Evolutionary conservation across 2,888 invertebrate genomes (phyloP).

Genomic region (Lepidocyrtoides sp.): DNA sequence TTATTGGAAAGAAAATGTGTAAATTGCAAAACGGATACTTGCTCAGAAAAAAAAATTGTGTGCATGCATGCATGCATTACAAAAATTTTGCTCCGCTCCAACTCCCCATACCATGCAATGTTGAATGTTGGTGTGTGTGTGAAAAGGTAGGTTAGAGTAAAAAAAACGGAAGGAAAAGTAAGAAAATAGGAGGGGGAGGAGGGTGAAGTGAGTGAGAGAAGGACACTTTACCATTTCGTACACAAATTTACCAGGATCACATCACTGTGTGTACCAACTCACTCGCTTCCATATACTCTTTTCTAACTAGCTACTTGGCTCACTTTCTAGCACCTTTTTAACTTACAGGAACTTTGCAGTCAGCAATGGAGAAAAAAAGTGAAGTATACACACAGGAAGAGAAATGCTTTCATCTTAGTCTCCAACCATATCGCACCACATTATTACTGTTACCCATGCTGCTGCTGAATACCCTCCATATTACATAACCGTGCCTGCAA

Average conservation of each 20-base stretch:
- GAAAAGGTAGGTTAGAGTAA: constrained; percentile 14
- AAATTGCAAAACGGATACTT: constrained; percentile 33
- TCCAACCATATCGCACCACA: background rate
- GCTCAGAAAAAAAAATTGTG: background rate
- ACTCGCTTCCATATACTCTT: background rate
- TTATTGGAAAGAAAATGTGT: constrained; percentile 41
- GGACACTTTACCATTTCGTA: constrained; percentile 50
- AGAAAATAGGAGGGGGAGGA: constrained; percentile 8
- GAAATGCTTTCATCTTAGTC: constrained; percentile 4
- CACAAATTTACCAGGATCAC: constrained; percentile 44
- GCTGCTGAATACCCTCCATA: background rate
- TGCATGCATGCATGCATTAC: constrained; percentile 44
- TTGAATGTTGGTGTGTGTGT: background rate
- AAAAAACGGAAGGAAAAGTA: constrained; percentile 23
- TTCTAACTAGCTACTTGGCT: constrained; percentile 17
- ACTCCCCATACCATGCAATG: background rate
- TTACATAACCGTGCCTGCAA: background rate
- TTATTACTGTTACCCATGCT: constrained; percentile 5
- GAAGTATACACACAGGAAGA: constrained; percentile 15
- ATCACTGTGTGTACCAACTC: background rate
- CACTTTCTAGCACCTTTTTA: background rate
- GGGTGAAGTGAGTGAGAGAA: constrained; percentile 7
- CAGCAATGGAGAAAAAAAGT: constrained; percentile 31
- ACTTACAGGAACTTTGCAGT: too few relatives aligned
- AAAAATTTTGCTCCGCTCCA: constrained; percentile 1